Conservation (phyloP, 2,113 vertebrate species). For the Microtus montanus region DNA sequence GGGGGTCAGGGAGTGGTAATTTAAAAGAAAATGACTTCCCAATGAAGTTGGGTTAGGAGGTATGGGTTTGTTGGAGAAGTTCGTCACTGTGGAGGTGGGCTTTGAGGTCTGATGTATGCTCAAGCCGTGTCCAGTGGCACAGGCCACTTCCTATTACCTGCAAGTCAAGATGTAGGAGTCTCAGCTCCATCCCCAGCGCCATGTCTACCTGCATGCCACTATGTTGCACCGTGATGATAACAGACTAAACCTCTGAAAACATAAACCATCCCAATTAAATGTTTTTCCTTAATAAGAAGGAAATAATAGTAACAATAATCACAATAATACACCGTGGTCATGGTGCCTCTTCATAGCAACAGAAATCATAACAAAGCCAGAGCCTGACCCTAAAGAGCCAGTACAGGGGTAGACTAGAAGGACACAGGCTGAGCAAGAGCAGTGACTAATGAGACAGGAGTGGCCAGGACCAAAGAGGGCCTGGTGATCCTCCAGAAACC, state of each 20-base stretch:
- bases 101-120: not conserved
- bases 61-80: not conserved
- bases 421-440: not conserved
- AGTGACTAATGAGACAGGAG: not conserved
- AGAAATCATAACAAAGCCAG: not conserved
- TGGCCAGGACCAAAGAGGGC: not conserved
- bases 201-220: not conserved
- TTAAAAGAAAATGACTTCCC: not conserved
- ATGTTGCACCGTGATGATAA: not conserved
- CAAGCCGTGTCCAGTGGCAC: not conserved
- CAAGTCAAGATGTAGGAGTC: not conserved
- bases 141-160: not conserved
- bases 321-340: not conserved
- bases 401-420: not conserved
- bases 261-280: not conserved
- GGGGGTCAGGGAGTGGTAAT: not conserved
- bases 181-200: not conserved
- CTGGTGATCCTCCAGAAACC: not conserved
- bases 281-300: not conserved
- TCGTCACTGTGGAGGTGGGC: not conserved
- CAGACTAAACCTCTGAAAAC: not conserved
- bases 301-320: too few species aligned
- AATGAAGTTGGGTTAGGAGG: not conserved
- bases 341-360: not conserved
- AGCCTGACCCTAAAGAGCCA: not conserved